phyloP scores from a whole-genome alignment of 2,113 vertebrate species.

The Lophochroa leadbeateri region DNA sequence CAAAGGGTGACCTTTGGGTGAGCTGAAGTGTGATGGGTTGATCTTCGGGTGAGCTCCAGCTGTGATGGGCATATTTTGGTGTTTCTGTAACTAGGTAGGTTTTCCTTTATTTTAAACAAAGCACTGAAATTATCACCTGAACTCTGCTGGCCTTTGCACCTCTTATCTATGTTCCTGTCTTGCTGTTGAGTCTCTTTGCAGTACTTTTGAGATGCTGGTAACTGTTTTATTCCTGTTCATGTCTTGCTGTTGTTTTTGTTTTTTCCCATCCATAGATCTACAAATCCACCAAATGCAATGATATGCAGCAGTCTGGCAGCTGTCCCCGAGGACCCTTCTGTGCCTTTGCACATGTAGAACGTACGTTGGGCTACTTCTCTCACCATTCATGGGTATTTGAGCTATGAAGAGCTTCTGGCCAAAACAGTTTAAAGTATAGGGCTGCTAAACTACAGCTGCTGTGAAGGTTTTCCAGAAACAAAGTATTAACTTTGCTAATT shows the following conservation, averaged over 20 bases:
- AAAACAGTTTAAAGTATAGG: neutral
- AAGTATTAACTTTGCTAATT: neutral
- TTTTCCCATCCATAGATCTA: slow-evolving; percentile 83
- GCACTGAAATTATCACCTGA: neutral
- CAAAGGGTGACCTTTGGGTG: slow-evolving; percentile 24
- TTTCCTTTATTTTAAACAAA: slow-evolving; percentile 31
- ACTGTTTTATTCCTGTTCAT: slow-evolving; percentile 16
- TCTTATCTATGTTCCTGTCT: neutral
- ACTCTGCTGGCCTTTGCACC: slow-evolving; percentile 1
- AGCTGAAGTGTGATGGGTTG: neutral
- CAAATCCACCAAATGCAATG: slow-evolving; percentile 98
- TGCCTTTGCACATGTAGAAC: slow-evolving; percentile 97
- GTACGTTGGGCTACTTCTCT: slow-evolving; percentile 78
- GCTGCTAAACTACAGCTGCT: neutral
- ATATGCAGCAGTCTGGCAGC: slow-evolving; percentile 97
- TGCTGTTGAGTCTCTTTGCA: neutral
- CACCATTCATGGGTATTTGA: neutral
- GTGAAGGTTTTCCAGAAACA: neutral
- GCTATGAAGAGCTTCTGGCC: neutral
- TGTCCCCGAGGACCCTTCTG: slow-evolving; percentile 98
- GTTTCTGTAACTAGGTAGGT: neutral
- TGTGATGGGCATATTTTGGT: neutral
- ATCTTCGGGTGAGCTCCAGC: neutral
- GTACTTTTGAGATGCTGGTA: neutral
- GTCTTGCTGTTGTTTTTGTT: neutral